A percentile compares a stretch with the other conserved stretches of the same genome.
These are phyloP conservation scores for Limnothrissa miodon DNA, from an alignment of 2,113 vertebrate species.

Conservation along the genomic window DNA sequence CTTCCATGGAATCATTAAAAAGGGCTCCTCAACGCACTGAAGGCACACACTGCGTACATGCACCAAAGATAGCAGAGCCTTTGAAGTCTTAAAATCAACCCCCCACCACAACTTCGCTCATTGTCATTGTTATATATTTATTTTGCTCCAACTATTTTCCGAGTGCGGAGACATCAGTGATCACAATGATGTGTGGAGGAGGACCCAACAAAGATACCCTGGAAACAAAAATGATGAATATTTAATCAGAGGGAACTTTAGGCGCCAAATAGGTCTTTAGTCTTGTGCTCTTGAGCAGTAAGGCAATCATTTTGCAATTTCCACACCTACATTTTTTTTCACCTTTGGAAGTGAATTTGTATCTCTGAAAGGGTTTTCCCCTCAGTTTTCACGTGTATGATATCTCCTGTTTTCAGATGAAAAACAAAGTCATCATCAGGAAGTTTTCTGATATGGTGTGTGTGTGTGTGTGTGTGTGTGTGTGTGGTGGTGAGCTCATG, in stretches of 20 bases:
- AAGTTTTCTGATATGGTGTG: not conserved
- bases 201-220: conserved; percentile 65
- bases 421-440: conserved; percentile 48
- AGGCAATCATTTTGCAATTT: conserved; percentile 70
- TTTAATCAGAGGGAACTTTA: conserved; percentile 61
- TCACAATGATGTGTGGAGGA: conserved; percentile 67
- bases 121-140: conserved; percentile 68
- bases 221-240: conserved; percentile 64
- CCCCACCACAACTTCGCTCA: conserved; percentile 43
- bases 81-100: conserved; percentile 70
- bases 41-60: conserved; percentile 72
- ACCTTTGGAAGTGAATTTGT: conserved; percentile 68
- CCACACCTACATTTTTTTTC: conserved; percentile 69
- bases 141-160: conserved; percentile 59
- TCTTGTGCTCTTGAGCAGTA: conserved; percentile 56
- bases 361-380: conserved; percentile 65
- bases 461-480: not conserved
- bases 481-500: not conserved
- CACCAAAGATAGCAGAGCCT: conserved; percentile 69
- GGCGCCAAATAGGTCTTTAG: conserved; percentile 63
- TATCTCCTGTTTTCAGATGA: conserved; percentile 54
- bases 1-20: conserved; percentile 78
- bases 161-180: conserved; percentile 60
- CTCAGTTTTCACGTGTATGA: conserved; percentile 57
- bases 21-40: conserved; percentile 68